phyloP scores from a whole-genome alignment of 2,797 vertebrate genomes.

The Gephyroberyx darwinii region DNA sequence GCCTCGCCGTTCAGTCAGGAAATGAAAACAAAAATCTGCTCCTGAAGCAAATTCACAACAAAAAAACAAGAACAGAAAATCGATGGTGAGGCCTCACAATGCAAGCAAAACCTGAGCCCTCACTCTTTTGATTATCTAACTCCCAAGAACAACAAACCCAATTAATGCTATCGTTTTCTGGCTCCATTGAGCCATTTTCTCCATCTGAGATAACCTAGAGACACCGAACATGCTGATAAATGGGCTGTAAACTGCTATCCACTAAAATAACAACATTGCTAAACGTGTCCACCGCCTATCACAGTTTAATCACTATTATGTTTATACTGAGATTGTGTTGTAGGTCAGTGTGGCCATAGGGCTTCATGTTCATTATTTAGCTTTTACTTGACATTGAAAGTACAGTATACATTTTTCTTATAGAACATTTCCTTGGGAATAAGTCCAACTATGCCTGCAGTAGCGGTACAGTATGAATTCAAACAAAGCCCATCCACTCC shows the following conservation, averaged over 20 bases:
- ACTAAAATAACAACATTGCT: conserved; percentile 61
- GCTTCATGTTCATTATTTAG: conserved; percentile 46
- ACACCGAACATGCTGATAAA: conserved; percentile 68
- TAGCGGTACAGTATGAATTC: conserved; percentile 3
- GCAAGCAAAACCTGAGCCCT: conserved; percentile 42
- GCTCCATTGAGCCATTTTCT: conserved; percentile 63
- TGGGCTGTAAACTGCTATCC: conserved; percentile 60
- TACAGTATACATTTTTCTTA: conserved; percentile 23
- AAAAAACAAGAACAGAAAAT: conserved; percentile 49
- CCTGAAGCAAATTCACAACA: conserved; percentile 50
- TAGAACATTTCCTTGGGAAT: conserved; percentile 1
- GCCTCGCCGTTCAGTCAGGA: conserved; percentile 39
- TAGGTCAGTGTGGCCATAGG: conserved; percentile 38
- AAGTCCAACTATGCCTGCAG: background rate
- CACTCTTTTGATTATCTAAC: conserved; percentile 64
- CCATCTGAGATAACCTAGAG: conserved; percentile 62
- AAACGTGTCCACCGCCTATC: conserved; percentile 67
- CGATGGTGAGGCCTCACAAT: conserved; percentile 47
- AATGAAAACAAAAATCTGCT: conserved; percentile 63
- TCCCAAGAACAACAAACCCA: conserved; percentile 68
- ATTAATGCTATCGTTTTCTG: conserved; percentile 64
- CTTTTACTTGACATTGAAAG: conserved; percentile 56
- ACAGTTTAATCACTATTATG: conserved; percentile 59
- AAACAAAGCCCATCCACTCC: conserved; percentile 4
- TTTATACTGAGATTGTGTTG: conserved; percentile 62